phyloP scores from a whole-genome alignment of 2,113 vertebrate species.

The Ammospiza caudacuta region DNA sequence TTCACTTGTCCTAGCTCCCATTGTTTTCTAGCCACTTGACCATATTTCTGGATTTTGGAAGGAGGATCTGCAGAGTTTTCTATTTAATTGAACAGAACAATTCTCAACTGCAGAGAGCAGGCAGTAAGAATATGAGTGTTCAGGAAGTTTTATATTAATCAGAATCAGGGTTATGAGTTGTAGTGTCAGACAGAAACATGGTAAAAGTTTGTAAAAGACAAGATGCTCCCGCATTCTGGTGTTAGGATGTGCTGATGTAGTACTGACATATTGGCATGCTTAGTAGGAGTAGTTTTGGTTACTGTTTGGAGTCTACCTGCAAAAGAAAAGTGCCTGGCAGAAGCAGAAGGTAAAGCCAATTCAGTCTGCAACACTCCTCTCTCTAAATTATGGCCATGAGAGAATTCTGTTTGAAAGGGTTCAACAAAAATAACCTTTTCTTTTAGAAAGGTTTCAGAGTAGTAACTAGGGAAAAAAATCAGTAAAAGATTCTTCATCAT shows the following conservation, averaged over 20 bases:
- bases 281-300: background rate
- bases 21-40: background rate
- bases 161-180: background rate
- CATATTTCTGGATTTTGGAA: background rate
- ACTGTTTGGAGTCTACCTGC: background rate
- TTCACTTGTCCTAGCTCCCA: background rate
- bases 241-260: background rate
- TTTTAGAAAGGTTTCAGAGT: background rate
- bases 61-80: background rate
- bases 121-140: fast-evolving
- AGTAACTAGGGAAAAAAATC: background rate
- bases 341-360: background rate
- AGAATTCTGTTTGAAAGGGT: background rate
- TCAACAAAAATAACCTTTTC: background rate
- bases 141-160: background rate
- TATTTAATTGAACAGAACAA: background rate
- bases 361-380: background rate
- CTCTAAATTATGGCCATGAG: background rate
- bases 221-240: background rate
- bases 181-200: fast-evolving
- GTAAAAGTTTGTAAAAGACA: background rate
- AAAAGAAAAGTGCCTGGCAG: background rate
- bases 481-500: background rate
- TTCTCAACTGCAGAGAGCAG: background rate
- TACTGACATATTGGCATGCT: background rate